Evolutionary conservation across 2,797 vertebrate genomes (phyloP).

Genomic region (Micrastur ruficollis): DNA sequence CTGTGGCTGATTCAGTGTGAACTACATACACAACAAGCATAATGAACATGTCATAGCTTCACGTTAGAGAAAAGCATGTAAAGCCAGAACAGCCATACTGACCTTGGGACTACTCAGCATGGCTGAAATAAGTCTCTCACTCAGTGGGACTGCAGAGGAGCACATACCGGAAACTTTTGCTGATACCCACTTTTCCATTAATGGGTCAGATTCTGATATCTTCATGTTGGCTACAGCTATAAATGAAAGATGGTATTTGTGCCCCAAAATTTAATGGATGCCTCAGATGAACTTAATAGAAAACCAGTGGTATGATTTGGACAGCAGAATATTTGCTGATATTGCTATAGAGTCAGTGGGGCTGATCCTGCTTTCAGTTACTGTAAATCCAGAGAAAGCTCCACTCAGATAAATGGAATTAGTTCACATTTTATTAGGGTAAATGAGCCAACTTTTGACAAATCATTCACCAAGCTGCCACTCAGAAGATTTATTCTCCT

Average conservation of each 20-base stretch:
- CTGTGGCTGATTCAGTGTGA: neutral
- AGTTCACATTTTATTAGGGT: neutral
- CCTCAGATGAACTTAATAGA: neutral
- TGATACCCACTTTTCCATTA: neutral
- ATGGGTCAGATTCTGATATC: neutral
- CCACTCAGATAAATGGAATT: neutral
- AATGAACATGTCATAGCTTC: neutral
- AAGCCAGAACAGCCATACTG: neutral
- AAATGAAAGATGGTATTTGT: neutral
- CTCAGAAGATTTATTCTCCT: neutral
- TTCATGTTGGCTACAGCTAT: neutral
- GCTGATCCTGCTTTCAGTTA: neutral
- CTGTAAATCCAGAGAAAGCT: neutral
- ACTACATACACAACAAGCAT: neutral
- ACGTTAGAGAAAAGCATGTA: neutral
- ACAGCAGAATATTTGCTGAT: neutral
- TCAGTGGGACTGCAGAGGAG: neutral
- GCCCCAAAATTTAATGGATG: neutral
- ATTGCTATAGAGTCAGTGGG: neutral
- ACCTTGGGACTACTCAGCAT: neutral
- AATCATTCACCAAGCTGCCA: constrained; percentile 10
- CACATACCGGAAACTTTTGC: neutral
- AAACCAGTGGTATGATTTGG: neutral
- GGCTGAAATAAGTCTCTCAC: neutral
- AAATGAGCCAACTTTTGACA: constrained; percentile 12